A percentile compares a stretch with the other conserved stretches of the same genome.
These are phyloP conservation scores for Lamellibrachia columna DNA, from an alignment of 2,888 invertebrate genomes.

Conservation along the genomic window DNA sequence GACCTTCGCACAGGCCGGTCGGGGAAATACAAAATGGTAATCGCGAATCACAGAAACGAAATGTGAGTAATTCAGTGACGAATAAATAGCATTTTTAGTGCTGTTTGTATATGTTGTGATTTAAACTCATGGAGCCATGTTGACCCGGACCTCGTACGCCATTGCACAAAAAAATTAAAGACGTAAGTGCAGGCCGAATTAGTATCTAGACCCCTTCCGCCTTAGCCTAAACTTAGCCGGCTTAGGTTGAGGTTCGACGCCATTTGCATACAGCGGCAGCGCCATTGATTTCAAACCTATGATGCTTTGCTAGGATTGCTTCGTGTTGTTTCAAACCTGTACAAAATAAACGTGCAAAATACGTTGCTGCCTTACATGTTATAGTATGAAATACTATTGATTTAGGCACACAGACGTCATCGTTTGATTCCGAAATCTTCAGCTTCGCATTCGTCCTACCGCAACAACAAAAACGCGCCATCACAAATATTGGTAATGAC, in stretches of 20 bases:
- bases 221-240: too few relatives aligned
- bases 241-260: too few relatives aligned
- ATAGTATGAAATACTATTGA: background rate
- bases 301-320: background rate
- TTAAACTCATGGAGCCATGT: too few relatives aligned
- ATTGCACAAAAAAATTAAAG: too few relatives aligned
- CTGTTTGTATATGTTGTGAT: too few relatives aligned
- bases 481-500: background rate
- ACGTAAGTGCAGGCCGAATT: too few relatives aligned
- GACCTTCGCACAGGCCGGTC: background rate
- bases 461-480: background rate
- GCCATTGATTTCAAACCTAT: background rate
- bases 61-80: background rate
- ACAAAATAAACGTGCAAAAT: background rate
- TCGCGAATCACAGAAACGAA: background rate
- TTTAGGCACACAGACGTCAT: background rate
- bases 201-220: too few relatives aligned
- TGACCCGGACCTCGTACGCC: too few relatives aligned
- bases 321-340: background rate
- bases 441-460: background rate
- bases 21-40: background rate
- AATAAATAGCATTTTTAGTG: too few relatives aligned
- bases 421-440: background rate
- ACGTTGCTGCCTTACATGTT: background rate
- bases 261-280: background rate